Conservation (phyloP, 2,113 vertebrate species). For the Lampris incognitus region DNA sequence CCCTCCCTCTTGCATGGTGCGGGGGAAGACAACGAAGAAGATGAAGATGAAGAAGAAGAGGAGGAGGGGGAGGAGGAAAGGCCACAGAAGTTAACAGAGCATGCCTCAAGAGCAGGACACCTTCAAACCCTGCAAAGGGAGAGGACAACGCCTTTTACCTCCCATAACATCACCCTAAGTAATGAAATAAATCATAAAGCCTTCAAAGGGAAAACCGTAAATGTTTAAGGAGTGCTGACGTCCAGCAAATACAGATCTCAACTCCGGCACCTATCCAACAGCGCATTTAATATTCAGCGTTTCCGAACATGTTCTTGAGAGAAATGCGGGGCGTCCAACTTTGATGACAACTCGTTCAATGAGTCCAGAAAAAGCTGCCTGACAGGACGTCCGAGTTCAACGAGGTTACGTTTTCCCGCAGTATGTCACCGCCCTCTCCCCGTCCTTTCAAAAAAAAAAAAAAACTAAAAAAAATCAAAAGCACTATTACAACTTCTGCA, state of each 20-base stretch:
- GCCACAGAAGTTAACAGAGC: background rate
- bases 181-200: constrained; percentile 36
- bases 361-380: too few species aligned
- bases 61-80: background rate
- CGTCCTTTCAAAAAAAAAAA: too few species aligned
- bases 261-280: background rate
- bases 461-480: too few species aligned
- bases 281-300: constrained; percentile 11
- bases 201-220: constrained; percentile 8
- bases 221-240: constrained; percentile 12
- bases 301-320: background rate
- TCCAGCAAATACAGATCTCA: constrained; percentile 6
- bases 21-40: too few species aligned
- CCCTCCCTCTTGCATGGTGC: background rate
- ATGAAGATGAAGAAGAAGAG: too few species aligned
- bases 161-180: constrained; percentile 32
- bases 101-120: constrained; percentile 15
- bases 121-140: constrained; percentile 22
- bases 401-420: too few species aligned
- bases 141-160: constrained; percentile 38
- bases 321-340: constrained; percentile 1
- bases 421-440: too few species aligned
- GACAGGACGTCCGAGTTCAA: too few species aligned
- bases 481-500: background rate
- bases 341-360: background rate